phyloP scores from a whole-genome alignment of 2,113 vertebrate species.

The Clarias batrachus region DNA sequence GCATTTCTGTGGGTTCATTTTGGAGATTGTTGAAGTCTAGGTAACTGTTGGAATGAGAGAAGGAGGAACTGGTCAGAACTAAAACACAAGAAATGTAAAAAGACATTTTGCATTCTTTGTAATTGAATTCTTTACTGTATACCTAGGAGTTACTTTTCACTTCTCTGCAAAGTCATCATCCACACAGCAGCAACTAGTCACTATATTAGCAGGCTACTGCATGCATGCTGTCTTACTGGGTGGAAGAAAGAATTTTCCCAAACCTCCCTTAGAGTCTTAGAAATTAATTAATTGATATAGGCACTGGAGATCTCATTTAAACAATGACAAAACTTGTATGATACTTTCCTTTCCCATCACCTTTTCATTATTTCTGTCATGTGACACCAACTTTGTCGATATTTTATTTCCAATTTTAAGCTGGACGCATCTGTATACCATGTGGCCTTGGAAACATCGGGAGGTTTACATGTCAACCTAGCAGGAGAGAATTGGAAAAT shows the following conservation, averaged over 20 bases:
- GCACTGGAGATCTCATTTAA: not conserved
- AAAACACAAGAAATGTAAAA: not conserved
- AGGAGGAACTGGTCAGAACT: not conserved
- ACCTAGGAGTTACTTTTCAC: not conserved
- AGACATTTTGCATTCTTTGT: not conserved
- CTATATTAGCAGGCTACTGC: not conserved
- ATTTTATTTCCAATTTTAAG: conserved; percentile 15
- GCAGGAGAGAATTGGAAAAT: not conserved
- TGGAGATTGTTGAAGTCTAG: not conserved
- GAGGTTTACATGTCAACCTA: not conserved
- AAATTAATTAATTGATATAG: not conserved
- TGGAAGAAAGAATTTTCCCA: not conserved
- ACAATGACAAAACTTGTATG: not conserved
- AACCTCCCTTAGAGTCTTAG: not conserved
- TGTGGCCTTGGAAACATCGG: not conserved
- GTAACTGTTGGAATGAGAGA: not conserved
- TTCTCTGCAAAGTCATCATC: not conserved
- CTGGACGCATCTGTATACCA: not conserved
- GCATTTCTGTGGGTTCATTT: not conserved
- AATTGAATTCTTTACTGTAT: not conserved
- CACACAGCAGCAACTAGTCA: not conserved
- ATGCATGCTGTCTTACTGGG: not conserved
- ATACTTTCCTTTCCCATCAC: not conserved
- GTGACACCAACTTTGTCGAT: not conserved
- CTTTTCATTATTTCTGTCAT: not conserved